A percentile compares a stretch with the other conserved stretches of the same genome.
Evolutionary conservation across 2,113 vertebrate species (phyloP).

Genomic region (Chionis minor): DNA sequence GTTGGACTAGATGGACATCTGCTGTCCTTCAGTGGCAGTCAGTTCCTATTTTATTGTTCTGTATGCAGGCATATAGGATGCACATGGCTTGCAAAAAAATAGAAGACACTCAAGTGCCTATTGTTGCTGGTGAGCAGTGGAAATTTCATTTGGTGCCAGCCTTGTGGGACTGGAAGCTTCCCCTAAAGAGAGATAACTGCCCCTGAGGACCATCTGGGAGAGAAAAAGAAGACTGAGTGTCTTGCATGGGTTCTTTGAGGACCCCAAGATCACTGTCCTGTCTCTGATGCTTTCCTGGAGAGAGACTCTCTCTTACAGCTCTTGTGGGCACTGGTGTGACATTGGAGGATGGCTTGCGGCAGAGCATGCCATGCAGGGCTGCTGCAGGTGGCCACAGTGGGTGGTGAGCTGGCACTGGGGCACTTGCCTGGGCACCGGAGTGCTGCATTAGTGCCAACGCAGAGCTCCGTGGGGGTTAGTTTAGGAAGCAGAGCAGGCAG

Average conservation of each 20-base stretch:
- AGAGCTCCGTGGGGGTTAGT: neutral
- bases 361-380: fast-evolving
- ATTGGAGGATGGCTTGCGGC: neutral
- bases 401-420: neutral
- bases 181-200: neutral
- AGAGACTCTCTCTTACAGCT: neutral
- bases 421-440: neutral
- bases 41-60: neutral
- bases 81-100: neutral
- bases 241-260: neutral
- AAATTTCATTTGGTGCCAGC: neutral
- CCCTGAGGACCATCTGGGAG: neutral
- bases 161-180: neutral
- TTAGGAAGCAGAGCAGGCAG: neutral
- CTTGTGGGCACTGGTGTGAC: neutral
- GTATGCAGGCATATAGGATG: neutral
- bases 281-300: neutral
- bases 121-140: neutral
- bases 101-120: neutral
- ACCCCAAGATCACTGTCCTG: neutral
- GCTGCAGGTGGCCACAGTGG: neutral
- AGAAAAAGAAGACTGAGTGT: neutral
- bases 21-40: neutral
- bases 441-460: neutral
- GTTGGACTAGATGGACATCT: neutral